phyloP scores from a whole-genome alignment of 2,113 vertebrate species.

The Himantopus leucocephalus region DNA sequence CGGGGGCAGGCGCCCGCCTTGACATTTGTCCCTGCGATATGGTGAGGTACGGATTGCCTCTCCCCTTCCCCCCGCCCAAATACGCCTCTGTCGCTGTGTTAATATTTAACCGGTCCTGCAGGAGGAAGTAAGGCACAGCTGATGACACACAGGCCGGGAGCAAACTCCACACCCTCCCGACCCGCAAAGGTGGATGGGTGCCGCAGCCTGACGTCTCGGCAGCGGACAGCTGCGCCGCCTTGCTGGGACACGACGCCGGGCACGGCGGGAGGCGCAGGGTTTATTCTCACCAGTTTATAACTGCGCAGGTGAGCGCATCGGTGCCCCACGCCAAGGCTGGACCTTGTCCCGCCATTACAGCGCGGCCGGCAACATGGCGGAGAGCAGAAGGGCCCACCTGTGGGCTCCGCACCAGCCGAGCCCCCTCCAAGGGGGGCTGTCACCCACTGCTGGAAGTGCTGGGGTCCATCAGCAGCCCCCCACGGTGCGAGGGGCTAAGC shows the following conservation, averaged over 20 bases:
- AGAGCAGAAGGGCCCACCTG: rapidly evolving
- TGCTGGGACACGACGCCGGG: rapidly evolving
- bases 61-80: neutral
- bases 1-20: neutral
- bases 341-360: too few species aligned
- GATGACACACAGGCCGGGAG: neutral
- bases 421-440: rapidly evolving
- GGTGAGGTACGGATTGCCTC: neutral
- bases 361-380: rapidly evolving
- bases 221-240: rapidly evolving
- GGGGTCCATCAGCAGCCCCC: rapidly evolving
- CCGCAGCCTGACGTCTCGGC: rapidly evolving
- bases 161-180: neutral
- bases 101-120: slow-evolving; percentile 25
- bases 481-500: rapidly evolving
- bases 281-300: rapidly evolving
- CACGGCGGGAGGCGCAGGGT: rapidly evolving
- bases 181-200: neutral
- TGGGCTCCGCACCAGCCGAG: rapidly evolving
- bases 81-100: neutral
- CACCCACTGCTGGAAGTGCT: neutral
- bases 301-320: rapidly evolving
- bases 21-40: neutral
- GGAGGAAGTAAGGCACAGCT: neutral
- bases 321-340: too few species aligned